Evolutionary conservation across 2,113 vertebrate species (phyloP).

Genomic region (Bostrychus sinensis): DNA sequence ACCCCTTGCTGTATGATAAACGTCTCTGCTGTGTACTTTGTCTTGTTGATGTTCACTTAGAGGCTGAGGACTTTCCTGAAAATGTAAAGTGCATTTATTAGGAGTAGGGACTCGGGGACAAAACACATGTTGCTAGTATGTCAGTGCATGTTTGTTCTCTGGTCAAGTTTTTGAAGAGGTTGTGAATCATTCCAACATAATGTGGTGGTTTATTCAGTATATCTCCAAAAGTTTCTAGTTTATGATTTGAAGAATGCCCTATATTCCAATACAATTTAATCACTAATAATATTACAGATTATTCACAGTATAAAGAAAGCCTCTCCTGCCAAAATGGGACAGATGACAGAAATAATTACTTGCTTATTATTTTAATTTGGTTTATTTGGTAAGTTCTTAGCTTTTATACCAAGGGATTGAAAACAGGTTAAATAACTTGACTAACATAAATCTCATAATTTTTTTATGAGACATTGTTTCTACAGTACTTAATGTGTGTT

Average conservation of each 20-base stretch:
- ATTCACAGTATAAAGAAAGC: slow-evolving; percentile 57
- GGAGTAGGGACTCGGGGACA: slow-evolving; percentile 72
- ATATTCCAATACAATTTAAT: slow-evolving; percentile 71
- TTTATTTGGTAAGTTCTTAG: slow-evolving; percentile 72
- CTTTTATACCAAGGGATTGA: slow-evolving; percentile 80
- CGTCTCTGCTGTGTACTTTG: slow-evolving; percentile 82
- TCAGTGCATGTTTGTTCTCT: slow-evolving; percentile 82
- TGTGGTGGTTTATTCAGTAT: slow-evolving; percentile 78
- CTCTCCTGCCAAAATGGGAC: slow-evolving; percentile 70
- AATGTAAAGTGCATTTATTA: slow-evolving; percentile 82
- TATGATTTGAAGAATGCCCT: slow-evolving; percentile 65
- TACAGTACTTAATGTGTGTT: slow-evolving; percentile 76
- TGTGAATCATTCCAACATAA: slow-evolving; percentile 74
- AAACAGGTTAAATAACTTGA: slow-evolving; percentile 73
- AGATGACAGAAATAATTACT: slow-evolving; percentile 70
- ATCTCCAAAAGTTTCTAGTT: slow-evolving; percentile 73
- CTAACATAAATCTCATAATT: slow-evolving; percentile 79
- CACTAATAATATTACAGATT: slow-evolving; percentile 62
- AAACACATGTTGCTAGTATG: slow-evolving; percentile 79
- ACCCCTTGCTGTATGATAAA: slow-evolving; percentile 79
- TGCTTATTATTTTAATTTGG: slow-evolving; percentile 68
- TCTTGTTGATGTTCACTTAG: slow-evolving; percentile 83
- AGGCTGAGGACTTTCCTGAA: slow-evolving; percentile 73
- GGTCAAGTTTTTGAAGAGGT: slow-evolving; percentile 77
- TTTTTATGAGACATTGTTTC: slow-evolving; percentile 79